Evolutionary conservation across 2,888 invertebrate genomes (phyloP).

Genomic region (Eupithecia vulgata): DNA sequence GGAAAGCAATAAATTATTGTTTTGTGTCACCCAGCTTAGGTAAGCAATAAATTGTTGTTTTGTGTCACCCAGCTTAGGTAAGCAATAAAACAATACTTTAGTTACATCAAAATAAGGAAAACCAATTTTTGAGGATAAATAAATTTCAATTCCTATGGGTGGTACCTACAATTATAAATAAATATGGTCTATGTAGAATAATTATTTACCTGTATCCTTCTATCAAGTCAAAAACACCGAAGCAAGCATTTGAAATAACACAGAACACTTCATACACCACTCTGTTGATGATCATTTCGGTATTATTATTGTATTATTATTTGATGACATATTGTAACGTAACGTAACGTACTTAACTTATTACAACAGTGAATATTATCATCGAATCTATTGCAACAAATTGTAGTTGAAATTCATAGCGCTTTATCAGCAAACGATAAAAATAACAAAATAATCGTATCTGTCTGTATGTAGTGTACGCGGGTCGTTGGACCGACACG

Average conservation of each 20-base stretch:
- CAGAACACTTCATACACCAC: background rate
- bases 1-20: conserved; percentile 5
- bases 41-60: conserved; percentile 7
- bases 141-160: background rate
- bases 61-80: background rate
- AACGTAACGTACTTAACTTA: no score
- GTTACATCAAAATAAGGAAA: conserved; percentile 23
- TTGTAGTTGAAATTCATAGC: conserved; percentile 35
- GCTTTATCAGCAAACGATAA: conserved; percentile 40
- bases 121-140: conserved; percentile 24
- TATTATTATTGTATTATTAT: background rate
- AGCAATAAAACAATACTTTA: conserved; percentile 10
- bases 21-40: background rate
- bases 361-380: background rate
- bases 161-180: conserved; percentile 1
- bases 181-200: background rate
- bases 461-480: no score
- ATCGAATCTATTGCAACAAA: conserved; percentile 31
- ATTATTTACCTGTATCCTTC: background rate
- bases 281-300: background rate
- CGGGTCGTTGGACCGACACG: conserved; percentile 41
- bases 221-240: background rate
- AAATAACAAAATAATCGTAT: conserved; percentile 40
- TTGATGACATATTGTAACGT: background rate
- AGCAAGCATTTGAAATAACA: background rate